Evolutionary conservation across 1,140 invertebrate genomes (phyloP).

Genomic region (Asbolus verrucosus): DNA sequence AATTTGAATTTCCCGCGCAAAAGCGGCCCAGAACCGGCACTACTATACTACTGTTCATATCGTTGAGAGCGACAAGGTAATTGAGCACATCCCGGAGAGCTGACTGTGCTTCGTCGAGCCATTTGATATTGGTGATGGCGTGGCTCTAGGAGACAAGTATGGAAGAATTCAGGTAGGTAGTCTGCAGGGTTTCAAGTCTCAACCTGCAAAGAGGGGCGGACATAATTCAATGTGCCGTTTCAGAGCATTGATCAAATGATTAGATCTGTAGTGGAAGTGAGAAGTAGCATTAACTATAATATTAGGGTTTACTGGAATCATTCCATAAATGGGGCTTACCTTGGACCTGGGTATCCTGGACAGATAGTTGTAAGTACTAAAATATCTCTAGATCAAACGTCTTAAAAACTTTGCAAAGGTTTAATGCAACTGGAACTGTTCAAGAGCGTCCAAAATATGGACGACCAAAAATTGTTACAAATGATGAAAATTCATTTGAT

Average conservation of each 20-base stretch:
- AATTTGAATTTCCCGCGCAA: no score
- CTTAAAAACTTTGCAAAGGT: no score
- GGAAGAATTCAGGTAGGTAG: constrained; percentile 62
- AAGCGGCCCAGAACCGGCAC: no score
- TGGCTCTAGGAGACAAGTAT: constrained; percentile 77
- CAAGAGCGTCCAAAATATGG: no score
- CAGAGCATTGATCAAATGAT: constrained; percentile 61
- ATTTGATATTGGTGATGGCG: constrained; percentile 83
- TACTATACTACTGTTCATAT: constrained; percentile 89
- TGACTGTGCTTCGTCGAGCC: constrained; percentile 83
- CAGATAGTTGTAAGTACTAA: constrained; percentile 63
- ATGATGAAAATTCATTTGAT: no score
- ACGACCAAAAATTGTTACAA: no score
- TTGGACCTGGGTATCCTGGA: constrained; percentile 60
- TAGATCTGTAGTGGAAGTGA: constrained; percentile 61
- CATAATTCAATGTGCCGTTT: no score
- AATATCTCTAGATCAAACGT: no score
- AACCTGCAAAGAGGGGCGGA: no score
- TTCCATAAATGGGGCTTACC: constrained; percentile 52
- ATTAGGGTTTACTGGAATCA: constrained; percentile 61
- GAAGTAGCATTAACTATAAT: constrained; percentile 60
- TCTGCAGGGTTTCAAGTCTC: no score
- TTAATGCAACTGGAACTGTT: no score
- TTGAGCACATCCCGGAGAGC: constrained; percentile 84
- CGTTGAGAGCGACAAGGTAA: constrained; percentile 87